phyloP scores from a whole-genome alignment of 2,797 vertebrate genomes.

The Poeciliopsis turneri region DNA sequence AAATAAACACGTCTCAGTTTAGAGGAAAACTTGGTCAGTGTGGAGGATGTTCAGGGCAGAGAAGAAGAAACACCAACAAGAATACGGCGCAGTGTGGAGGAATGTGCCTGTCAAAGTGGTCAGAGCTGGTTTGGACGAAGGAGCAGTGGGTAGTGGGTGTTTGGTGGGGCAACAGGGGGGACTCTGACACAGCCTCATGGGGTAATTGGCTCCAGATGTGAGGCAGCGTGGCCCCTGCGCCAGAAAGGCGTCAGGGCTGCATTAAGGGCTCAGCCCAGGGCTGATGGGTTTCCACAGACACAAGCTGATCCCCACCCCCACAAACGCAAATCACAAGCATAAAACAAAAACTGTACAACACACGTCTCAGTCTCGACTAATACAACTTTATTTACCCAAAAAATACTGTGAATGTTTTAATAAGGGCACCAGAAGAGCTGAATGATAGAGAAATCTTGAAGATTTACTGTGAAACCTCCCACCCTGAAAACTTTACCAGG shows the following conservation, averaged over 20 bases:
- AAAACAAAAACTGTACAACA: conserved; percentile 51
- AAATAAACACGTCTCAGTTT: not conserved
- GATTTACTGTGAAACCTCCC: not conserved
- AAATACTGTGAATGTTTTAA: not conserved
- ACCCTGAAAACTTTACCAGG: not conserved
- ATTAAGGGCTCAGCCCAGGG: conserved; percentile 80
- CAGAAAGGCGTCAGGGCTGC: conserved; percentile 84
- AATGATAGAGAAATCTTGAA: not conserved
- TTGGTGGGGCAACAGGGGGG: conserved; percentile 60
- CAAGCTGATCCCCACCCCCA: conserved; percentile 41
- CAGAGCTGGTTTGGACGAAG: conserved; percentile 56
- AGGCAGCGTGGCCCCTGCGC: conserved; percentile 82
- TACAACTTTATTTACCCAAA: not conserved
- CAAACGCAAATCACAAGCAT: conserved; percentile 15
- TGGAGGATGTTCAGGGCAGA: not conserved
- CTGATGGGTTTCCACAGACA: conserved; percentile 68
- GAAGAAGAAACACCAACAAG: conserved; percentile 17
- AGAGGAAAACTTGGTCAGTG: not conserved
- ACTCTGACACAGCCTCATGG: conserved; percentile 89
- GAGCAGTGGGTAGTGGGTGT: conserved; percentile 34
- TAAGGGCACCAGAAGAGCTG: not conserved
- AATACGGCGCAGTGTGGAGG: conserved; percentile 44
- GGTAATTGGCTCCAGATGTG: conserved; percentile 95
- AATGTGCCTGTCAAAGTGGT: conserved; percentile 64
- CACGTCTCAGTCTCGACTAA: conserved; percentile 37